phyloP scores from a whole-genome alignment of 2,888 invertebrate genomes.

The Calliphora vomitoria region DNA sequence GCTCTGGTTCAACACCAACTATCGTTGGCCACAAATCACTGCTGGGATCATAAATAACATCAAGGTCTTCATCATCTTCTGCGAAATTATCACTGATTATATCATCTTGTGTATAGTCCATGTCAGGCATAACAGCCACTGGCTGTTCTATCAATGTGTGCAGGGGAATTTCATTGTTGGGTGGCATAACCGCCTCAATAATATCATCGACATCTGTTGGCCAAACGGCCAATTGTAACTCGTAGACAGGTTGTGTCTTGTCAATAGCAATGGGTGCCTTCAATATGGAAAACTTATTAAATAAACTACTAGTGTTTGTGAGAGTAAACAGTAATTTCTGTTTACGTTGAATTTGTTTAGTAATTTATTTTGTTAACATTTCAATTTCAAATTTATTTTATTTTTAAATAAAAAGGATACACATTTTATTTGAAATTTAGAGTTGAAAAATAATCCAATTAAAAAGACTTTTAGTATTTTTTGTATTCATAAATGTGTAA shows the following conservation, averaged over 20 bases:
- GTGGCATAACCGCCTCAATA: slow-evolving; percentile 70
- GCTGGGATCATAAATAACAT: slow-evolving; percentile 66
- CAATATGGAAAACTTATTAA: background rate
- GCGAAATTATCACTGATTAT: slow-evolving; percentile 33
- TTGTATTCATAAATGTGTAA: too few relatives aligned
- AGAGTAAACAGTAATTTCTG: background rate
- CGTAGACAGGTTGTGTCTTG: slow-evolving; percentile 78
- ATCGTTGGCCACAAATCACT: slow-evolving; percentile 57
- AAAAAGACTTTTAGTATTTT: too few relatives aligned
- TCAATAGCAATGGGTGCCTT: slow-evolving; percentile 35
- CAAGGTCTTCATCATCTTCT: slow-evolving; percentile 75
- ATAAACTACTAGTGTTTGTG: background rate
- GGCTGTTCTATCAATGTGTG: slow-evolving; percentile 79
- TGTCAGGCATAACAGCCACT: slow-evolving; percentile 79
- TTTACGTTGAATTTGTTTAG: background rate
- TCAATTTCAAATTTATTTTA: background rate
- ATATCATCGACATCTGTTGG: slow-evolving; percentile 78
- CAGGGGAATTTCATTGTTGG: slow-evolving; percentile 35
- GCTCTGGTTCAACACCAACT: slow-evolving; percentile 42
- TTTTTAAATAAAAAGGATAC: too few relatives aligned
- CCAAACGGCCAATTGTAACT: slow-evolving; percentile 81
- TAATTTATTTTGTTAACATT: background rate
- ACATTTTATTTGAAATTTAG: too few relatives aligned
- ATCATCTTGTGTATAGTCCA: slow-evolving; percentile 73
- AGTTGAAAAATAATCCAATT: too few relatives aligned